Conservation (phyloP, 2,888 invertebrate genomes). For the Hydraecia micacea region DNA sequence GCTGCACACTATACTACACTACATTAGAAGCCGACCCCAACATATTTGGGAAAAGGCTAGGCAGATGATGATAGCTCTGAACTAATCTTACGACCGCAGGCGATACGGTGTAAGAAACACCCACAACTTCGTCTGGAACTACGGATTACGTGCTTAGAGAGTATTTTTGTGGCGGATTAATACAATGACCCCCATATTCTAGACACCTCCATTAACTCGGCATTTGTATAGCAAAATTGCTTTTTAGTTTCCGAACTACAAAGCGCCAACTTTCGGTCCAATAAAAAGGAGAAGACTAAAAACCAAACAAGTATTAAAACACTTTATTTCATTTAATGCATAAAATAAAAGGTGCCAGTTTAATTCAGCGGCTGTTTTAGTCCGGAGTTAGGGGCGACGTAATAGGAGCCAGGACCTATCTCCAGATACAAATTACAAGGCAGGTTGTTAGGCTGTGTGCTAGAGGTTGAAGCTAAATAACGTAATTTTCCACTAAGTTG, state of each 20-base stretch:
- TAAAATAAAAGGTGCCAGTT: constrained; percentile 67
- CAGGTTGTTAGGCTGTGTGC: constrained; percentile 35
- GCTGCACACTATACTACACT: too few relatives aligned
- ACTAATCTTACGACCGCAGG: too few relatives aligned
- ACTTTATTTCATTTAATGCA: constrained; percentile 52
- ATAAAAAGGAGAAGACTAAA: not conserved
- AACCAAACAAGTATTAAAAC: constrained; percentile 8
- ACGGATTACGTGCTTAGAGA: too few relatives aligned
- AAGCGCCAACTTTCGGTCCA: not conserved
- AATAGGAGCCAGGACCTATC: constrained; percentile 62
- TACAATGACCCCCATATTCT: not conserved
- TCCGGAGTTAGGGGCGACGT: constrained; percentile 55
- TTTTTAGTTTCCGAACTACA: not conserved
- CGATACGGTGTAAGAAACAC: too few relatives aligned
- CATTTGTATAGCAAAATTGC: not conserved
- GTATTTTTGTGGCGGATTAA: not conserved
- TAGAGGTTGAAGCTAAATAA: constrained; percentile 45
- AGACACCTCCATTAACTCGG: not conserved
- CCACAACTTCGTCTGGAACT: too few relatives aligned
- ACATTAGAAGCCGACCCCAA: too few relatives aligned
- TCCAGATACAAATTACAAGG: constrained; percentile 68
- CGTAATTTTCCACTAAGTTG: constrained; percentile 57
- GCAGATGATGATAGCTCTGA: too few relatives aligned
- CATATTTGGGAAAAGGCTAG: too few relatives aligned
- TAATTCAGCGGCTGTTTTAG: constrained; percentile 65